Conservation (phyloP, 2,797 vertebrate species). For the Catostomus latipinnis region DNA sequence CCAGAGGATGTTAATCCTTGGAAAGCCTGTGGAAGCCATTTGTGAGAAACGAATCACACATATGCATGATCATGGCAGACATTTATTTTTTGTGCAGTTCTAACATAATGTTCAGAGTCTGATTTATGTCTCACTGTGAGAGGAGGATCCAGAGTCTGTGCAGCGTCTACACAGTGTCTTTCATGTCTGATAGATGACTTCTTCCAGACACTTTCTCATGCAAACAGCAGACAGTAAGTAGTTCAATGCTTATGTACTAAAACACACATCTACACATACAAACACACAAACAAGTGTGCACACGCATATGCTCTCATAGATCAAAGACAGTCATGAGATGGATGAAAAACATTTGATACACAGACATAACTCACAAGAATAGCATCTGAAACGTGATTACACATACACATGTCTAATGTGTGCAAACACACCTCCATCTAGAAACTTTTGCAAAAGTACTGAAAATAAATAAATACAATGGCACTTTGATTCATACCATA, state of each 20-base stretch:
- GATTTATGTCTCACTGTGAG: conserved; percentile 32
- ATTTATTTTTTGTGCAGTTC: conserved; percentile 13
- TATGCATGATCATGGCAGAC: conserved; percentile 32
- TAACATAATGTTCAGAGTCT: conserved; percentile 28
- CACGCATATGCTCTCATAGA: neutral
- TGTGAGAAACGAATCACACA: conserved; percentile 34
- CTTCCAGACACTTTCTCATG: conserved; percentile 46
- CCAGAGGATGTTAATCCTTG: neutral
- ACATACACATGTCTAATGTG: too few species aligned
- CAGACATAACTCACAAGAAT: neutral
- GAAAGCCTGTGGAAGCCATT: conserved; percentile 1
- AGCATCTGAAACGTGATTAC: too few species aligned
- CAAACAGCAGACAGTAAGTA: conserved; percentile 35
- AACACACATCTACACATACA: conserved; percentile 35
- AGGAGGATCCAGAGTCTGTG: conserved; percentile 16
- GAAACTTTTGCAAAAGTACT: too few species aligned
- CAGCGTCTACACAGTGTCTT: conserved; percentile 28
- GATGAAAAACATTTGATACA: conserved; percentile 4
- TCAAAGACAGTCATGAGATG: conserved; percentile 19
- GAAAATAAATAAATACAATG: too few species aligned
- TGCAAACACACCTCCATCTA: too few species aligned
- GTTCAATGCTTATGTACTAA: conserved; percentile 12
- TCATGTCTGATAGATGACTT: conserved; percentile 38
- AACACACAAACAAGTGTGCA: neutral
- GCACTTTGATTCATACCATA: too few species aligned